Base-by-base conservation (phyloP, 2,797 vertebrate genomes). In the Myiotriccus ornatus region DNA sequence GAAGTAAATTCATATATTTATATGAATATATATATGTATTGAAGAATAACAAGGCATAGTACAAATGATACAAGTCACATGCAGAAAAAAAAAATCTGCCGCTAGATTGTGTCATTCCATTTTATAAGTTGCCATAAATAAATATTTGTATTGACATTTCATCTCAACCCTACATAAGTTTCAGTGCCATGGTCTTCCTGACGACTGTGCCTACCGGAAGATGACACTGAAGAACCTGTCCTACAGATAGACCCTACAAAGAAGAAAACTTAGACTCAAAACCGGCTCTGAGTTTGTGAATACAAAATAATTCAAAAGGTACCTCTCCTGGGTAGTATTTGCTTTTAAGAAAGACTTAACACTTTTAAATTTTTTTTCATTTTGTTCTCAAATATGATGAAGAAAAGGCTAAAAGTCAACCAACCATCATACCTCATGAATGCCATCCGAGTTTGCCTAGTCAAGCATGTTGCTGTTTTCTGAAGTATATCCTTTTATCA, bases 141-240 rank as follows among this genome's bases (percentile, higher is more conserved):
- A 83, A 32, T 19, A 28, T 6, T 32, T 60, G 0, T 60, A 11
- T 25, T 28, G 53, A 35, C 10, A 21, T 68, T 86, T 57, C 9
- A 3, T 20, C 19, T 55, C 16, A 23, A 5, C 7, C 28, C 34
- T 46, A 0, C 7, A 0, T 8, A 8, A 30, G 23, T 27, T 35
- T 49, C 53, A 37, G 41, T 22, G n/a, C 12, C 25, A 4, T 2
- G 0, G 3, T 60, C 28, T 27, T 70, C 56, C 37, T 30, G 56
- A 23, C 13, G 35, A 7, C 7, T 3, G 2, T 16, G 44, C 68
- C 64, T 87, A 7, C 56, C 49, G 64, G 75, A 67, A 94, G 91
- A 24, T 55, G 83, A 46, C 86, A 69, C 30, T 68, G 88, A 55
- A 67, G 50, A 74, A 75, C 34, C n/a, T 23, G 43, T 74, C 47